Conservation (phyloP, 2,797 vertebrate species). For the Luscinia luscinia region DNA sequence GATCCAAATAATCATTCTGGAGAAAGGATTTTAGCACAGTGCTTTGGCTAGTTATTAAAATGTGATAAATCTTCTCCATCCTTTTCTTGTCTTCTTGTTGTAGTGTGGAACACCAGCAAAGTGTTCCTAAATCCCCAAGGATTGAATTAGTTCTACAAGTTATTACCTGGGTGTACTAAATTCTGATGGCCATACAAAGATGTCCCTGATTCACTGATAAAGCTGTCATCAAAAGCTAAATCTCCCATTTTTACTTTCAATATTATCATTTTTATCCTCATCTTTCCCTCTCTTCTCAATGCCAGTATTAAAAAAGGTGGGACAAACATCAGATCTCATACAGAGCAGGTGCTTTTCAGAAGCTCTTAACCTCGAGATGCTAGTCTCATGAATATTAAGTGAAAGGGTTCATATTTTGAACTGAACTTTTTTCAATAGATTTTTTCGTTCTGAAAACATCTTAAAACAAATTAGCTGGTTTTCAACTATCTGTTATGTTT, state of each 20-base stretch:
- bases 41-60: not conserved
- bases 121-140: not conserved
- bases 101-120: not conserved
- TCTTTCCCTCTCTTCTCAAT: not conserved
- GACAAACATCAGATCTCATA: not conserved
- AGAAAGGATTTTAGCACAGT: not conserved
- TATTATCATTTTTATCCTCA: not conserved
- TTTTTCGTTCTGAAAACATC: not conserved
- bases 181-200: not conserved
- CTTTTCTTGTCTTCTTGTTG: not conserved
- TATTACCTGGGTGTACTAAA: not conserved
- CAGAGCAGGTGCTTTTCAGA: not conserved
- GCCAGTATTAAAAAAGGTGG: not conserved
- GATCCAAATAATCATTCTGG: not conserved
- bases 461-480: not conserved
- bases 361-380: not conserved
- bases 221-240: not conserved
- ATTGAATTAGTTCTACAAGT: not conserved
- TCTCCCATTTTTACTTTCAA: not conserved
- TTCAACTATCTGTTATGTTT: not conserved
- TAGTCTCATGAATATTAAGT: not conserved
- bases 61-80: not conserved
- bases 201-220: not conserved
- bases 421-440: not conserved
- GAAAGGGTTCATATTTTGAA: not conserved